Conservation (phyloP, 2,888 invertebrate species). For the Ligdia adustata region DNA sequence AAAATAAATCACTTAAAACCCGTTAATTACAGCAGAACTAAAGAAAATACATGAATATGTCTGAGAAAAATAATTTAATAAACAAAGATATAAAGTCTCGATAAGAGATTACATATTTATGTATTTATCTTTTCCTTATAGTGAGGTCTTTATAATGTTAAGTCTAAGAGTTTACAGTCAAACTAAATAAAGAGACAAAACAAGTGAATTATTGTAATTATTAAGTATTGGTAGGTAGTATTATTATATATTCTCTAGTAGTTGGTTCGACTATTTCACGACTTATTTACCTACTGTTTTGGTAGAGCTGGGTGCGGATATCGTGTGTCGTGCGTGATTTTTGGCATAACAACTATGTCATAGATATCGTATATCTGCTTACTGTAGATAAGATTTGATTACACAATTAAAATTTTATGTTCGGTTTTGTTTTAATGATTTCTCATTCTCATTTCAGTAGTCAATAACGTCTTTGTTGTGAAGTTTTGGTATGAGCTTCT, state of each 20-base stretch:
- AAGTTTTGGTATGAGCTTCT: no score
- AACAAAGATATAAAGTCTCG: no score
- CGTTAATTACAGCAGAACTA: no score
- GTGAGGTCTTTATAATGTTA: conserved; percentile 25
- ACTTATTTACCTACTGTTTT: conserved; percentile 1
- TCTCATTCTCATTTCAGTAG: no score
- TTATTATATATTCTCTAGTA: no score
- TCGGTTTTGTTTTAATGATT: conserved; percentile 5
- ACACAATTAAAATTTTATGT: conserved; percentile 3
- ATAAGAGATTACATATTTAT: no score
- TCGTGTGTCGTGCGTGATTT: conserved; percentile 9
- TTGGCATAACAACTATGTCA: conserved; percentile 6
- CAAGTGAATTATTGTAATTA: neutral
- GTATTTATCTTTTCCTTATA: conserved; percentile 4
- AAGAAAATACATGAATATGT: no score
- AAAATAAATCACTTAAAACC: neutral
- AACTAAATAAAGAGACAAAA: neutral
- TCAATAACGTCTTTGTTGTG: no score
- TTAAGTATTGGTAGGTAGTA: no score
- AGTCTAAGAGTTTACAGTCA: no score
- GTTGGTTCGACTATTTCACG: neutral
- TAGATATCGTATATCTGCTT: neutral
- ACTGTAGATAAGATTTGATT: neutral
- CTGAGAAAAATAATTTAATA: no score
- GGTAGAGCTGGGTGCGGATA: neutral